Base-by-base conservation (phyloP, 2,113 vertebrate species). In the Psilopogon haemacephalus region DNA sequence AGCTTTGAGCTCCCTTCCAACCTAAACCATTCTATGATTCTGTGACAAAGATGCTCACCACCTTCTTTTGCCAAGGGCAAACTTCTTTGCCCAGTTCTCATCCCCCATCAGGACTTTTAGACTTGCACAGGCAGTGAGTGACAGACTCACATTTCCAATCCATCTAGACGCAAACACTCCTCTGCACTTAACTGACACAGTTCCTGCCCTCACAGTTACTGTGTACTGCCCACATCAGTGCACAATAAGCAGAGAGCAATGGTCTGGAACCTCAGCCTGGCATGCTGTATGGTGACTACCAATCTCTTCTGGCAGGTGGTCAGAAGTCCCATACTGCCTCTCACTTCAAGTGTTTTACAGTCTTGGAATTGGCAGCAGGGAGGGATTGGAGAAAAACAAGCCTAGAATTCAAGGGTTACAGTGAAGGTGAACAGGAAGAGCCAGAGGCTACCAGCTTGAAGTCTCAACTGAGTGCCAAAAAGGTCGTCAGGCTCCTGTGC, bases 141-240 rank as follows among this genome's bases (percentile, higher is more conserved):
- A 55, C 40, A 70, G 32, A 13, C 52, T 24, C 28, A 46, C 4
- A 1, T 18, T 13, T 32, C 33, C 46, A 70, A 63, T 1, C 4
- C 4, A 59, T 2, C 35, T 27, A 81, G 83, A 26, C 80, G 52
- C n/a, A 88, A 37, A 33, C 20, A 9, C 7, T 46, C 26, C 46
- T 58, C 24, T 56, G 35, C 13, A 9, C 17, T 56, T 30, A 6
- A 28, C 21, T 0, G 1, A 9, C 17, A 14, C 1, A 7, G 32
- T 40, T 70, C 42, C 52, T 26, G 40, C 24, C 42, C n/a, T 78
- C 40, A 19, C 35, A 15, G n/a, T 18, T 52, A 20, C 3, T 63
- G 42, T 28, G 11, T 35, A 62, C 2, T 0, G 4, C 72, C 24
- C 20, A 60, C 28, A 60, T 5, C 68, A 30, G 35, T 2, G 35